Percentiles rank a stretch among this genome's conserved stretches.
phyloP scores from a whole-genome alignment of 1,140 invertebrate species.

The Subanguina moxae region DNA sequence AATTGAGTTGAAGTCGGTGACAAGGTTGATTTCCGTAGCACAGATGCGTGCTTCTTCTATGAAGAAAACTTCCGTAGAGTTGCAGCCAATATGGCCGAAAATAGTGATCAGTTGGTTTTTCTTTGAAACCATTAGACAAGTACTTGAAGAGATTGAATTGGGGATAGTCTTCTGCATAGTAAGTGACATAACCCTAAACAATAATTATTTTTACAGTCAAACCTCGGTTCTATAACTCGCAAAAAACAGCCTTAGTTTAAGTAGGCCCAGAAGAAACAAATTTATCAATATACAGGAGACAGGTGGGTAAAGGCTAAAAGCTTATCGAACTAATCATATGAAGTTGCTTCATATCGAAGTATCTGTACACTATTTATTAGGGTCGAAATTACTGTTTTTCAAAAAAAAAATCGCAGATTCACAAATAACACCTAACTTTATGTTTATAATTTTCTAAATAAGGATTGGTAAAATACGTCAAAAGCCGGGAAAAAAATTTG shows the following conservation, averaged over 20 bases:
- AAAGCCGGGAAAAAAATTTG: no score
- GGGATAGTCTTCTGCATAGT: conserved; percentile 53
- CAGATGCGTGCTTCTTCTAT: conserved; percentile 47
- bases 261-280: no score
- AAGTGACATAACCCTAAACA: conserved; percentile 32
- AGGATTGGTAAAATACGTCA: no score
- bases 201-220: neutral
- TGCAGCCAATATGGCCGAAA: conserved; percentile 50
- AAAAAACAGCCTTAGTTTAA: no score
- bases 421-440: neutral
- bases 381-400: no score
- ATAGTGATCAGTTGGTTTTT: conserved; percentile 44
- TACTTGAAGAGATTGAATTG: conserved; percentile 54
- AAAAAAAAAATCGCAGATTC: no score
- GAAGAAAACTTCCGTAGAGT: conserved; percentile 43
- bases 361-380: no score
- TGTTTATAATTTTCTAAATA: conserved; percentile 42
- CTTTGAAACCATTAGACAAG: conserved; percentile 43
- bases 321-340: no score
- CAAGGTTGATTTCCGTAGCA: conserved; percentile 49
- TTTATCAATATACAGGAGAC: no score
- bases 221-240: no score
- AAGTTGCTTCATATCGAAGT: no score
- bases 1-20: conserved; percentile 45
- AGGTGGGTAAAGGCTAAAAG: no score